Evolutionary conservation across 2,797 vertebrate species (phyloP).

Genomic region (Cheracebus regulus): DNA sequence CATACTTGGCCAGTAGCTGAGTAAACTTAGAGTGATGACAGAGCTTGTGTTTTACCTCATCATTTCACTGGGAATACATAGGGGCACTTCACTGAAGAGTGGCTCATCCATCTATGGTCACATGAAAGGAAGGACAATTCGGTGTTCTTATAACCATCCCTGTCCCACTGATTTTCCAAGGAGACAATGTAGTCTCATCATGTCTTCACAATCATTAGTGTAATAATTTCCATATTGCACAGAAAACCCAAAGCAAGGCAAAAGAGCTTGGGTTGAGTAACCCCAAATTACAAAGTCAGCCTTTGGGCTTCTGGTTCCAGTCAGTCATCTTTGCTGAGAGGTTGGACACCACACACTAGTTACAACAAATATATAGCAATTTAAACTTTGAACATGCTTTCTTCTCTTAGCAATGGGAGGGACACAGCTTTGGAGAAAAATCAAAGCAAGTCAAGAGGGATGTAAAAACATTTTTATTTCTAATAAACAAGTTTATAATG

Average conservation of each 20-base stretch:
- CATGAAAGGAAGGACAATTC: not conserved
- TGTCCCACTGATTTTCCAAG: not conserved
- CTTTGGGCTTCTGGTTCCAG: not conserved
- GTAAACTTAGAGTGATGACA: not conserved
- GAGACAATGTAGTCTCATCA: not conserved
- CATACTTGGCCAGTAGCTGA: not conserved
- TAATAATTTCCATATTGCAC: not conserved
- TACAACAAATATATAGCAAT: not conserved
- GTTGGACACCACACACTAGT: not conserved
- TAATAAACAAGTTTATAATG: not conserved
- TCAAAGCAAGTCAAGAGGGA: not conserved
- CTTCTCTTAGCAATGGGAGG: not conserved
- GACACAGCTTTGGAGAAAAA: not conserved
- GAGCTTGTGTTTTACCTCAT: not conserved
- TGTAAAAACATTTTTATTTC: not conserved
- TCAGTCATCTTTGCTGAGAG: not conserved
- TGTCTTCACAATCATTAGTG: not conserved
- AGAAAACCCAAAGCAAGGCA: not conserved
- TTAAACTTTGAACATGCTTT: not conserved
- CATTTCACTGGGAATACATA: not conserved
- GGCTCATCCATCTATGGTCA: not conserved
- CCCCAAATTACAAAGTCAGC: not conserved
- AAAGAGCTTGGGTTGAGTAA: not conserved
- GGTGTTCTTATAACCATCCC: not conserved
- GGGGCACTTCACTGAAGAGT: not conserved